Percentiles rank a stretch among this genome's conserved stretches.
Conservation (phyloP, 2,888 invertebrate species). For the Bellardia pandia region DNA sequence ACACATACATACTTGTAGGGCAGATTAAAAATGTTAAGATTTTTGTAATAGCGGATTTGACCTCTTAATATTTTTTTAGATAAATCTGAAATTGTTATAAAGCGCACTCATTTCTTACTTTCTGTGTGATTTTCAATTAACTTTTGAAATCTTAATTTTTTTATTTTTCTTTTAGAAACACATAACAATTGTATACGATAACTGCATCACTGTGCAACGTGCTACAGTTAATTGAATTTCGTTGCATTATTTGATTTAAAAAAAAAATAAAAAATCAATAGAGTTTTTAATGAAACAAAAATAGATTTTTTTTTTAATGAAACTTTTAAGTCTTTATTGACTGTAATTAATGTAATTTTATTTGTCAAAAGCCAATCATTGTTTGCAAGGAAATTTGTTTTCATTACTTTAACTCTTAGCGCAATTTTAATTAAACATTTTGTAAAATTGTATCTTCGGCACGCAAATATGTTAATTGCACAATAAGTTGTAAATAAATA, state of each 20-base stretch:
- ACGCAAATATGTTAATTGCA: neutral
- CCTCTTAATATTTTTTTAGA: too few species aligned
- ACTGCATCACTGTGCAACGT: neutral
- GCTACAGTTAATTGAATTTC: neutral
- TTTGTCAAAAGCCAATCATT: neutral
- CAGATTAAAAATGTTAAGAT: too few species aligned
- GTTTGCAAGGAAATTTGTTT: neutral
- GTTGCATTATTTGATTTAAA: neutral
- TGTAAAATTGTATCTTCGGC: neutral
- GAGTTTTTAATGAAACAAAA: neutral
- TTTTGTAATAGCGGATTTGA: too few species aligned
- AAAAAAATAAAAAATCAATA: neutral
- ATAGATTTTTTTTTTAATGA: neutral
- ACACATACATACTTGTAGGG: too few species aligned
- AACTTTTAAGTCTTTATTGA: neutral
- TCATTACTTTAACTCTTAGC: neutral
- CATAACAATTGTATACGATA: too few species aligned
- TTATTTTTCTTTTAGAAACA: too few species aligned
- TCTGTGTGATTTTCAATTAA: too few species aligned
- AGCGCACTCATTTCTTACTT: too few species aligned
- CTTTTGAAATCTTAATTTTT: too few species aligned
- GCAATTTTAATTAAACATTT: conserved; percentile 4
- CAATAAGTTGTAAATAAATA: neutral
- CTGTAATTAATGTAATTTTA: neutral
- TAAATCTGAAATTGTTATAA: too few species aligned